Evolutionary conservation across 2,888 invertebrate species (phyloP).

Genomic region (Anoplius nigerrimus): DNA sequence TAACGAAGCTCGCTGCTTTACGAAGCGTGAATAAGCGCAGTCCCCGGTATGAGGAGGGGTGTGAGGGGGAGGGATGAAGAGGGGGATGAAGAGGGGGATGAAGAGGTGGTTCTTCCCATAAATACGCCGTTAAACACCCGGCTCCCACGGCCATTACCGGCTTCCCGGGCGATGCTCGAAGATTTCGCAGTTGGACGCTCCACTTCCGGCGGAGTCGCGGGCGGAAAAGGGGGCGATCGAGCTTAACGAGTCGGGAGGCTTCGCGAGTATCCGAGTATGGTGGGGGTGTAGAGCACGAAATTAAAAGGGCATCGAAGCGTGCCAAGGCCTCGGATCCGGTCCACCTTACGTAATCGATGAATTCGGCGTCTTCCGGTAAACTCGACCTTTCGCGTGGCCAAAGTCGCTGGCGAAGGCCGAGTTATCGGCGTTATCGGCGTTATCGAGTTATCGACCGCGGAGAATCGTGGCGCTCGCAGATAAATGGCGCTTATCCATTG

Average conservation of each 20-base stretch:
- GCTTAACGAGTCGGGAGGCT: no score
- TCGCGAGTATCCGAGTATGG: no score
- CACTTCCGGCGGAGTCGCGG: constrained; percentile 10
- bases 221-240: neutral
- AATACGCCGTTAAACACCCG: constrained; percentile 51
- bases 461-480: no score
- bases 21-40: constrained; percentile 51
- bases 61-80: neutral
- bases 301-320: constrained; percentile 16
- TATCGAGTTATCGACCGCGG: constrained; percentile 2
- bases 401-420: no score
- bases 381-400: neutral
- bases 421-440: no score
- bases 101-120: constrained; percentile 37
- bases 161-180: constrained; percentile 6
- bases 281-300: constrained; percentile 19
- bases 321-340: no score
- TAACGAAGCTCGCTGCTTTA: constrained; percentile 44
- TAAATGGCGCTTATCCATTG: no score
- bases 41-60: no score
- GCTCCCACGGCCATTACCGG: no score
- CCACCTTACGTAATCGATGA: neutral
- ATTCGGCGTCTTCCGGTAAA: no score
- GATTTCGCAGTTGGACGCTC: neutral
- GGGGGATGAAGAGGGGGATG: neutral